Conservation (phyloP, 2,888 invertebrate species). For the Serrognathus titanus region DNA sequence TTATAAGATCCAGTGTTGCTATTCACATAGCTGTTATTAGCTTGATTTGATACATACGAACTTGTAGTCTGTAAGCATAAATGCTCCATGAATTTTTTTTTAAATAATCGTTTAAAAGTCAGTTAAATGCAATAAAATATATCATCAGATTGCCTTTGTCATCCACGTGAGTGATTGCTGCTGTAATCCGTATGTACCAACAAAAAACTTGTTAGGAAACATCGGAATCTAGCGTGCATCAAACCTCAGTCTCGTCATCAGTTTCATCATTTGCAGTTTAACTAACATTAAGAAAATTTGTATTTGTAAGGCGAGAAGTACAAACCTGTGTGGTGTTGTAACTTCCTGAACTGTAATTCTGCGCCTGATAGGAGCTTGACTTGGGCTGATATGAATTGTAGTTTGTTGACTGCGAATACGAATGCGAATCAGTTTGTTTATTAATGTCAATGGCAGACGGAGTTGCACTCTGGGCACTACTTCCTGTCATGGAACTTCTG, state of each 20-base stretch:
- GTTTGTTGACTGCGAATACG: constrained; percentile 49
- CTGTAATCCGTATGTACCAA: background rate
- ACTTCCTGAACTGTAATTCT: constrained; percentile 31
- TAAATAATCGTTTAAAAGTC: background rate
- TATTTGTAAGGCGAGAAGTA: background rate
- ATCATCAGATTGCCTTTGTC: constrained; percentile 32
- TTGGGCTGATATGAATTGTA: constrained; percentile 47
- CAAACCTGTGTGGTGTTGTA: constrained; percentile 43
- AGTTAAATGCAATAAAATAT: constrained; percentile 1
- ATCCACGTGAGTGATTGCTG: background rate
- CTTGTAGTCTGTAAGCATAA: constrained; percentile 48
- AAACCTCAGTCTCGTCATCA: constrained; percentile 39
- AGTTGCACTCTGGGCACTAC: constrained; percentile 32
- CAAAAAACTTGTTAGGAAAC: constrained; percentile 28
- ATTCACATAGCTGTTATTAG: constrained; percentile 41
- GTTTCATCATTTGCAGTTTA: constrained; percentile 30
- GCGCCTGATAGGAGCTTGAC: constrained; percentile 38
- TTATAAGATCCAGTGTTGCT: constrained; percentile 41
- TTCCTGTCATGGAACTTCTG: constrained; percentile 45
- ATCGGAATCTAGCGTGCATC: background rate
- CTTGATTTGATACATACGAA: constrained; percentile 42
- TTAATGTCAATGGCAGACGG: constrained; percentile 38
- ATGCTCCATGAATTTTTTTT: background rate
- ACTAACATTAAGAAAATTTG: no score
- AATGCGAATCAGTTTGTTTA: constrained; percentile 44